Evolutionary conservation across 2,797 vertebrate species (phyloP).

Genomic region (Eremophila alpestris): DNA sequence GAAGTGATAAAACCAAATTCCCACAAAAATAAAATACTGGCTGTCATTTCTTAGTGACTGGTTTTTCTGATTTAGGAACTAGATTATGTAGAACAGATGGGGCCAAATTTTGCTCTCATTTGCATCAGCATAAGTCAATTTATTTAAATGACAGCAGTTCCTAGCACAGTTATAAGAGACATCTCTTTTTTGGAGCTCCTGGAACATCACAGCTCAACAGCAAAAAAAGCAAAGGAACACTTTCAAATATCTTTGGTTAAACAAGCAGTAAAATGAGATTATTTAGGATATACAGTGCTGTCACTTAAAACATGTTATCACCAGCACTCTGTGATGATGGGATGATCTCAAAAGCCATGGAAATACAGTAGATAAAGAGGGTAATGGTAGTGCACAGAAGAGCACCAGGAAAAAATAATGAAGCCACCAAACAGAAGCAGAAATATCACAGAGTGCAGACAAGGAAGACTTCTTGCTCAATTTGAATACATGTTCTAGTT

Average conservation of each 20-base stretch:
- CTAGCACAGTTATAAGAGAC: not conserved
- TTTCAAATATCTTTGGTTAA: not conserved
- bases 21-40: not conserved
- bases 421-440: not conserved
- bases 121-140: constrained; percentile 7
- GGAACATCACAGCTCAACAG: not conserved
- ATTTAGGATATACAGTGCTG: not conserved
- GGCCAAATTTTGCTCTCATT: constrained; percentile 48
- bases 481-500: not conserved
- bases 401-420: not conserved
- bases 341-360: not conserved
- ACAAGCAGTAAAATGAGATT: not conserved
- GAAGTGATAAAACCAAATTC: not conserved
- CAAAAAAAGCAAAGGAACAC: not conserved
- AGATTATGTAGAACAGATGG: constrained; percentile 31
- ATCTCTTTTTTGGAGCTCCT: not conserved
- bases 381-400: not conserved
- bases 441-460: not conserved
- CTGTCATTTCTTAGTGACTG: constrained; percentile 2
- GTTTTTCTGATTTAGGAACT: constrained; percentile 18
- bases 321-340: not conserved
- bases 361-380: not conserved
- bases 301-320: not conserved
- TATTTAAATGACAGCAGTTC: constrained; percentile 13
- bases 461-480: not conserved